phyloP scores from a whole-genome alignment of 1,140 invertebrate genomes.

The Cydia strobilella region DNA sequence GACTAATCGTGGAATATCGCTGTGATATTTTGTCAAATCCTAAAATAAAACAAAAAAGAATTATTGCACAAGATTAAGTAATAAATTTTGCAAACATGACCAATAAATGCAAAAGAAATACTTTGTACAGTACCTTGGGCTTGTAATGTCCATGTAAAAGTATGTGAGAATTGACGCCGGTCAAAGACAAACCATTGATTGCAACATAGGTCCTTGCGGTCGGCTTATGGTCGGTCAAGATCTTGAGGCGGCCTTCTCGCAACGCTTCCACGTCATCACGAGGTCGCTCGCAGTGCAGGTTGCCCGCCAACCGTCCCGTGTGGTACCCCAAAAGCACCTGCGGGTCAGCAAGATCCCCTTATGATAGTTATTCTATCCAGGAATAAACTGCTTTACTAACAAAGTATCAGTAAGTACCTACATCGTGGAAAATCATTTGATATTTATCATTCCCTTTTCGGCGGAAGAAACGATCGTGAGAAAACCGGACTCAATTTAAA shows the following conservation, averaged over 20 bases:
- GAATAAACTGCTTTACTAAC: too few relatives aligned
- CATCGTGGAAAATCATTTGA: too few relatives aligned
- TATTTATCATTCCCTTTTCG: too few relatives aligned
- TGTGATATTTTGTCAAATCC: slow-evolving; percentile 44
- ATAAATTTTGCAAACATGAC: too few relatives aligned
- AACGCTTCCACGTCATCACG: slow-evolving; percentile 23
- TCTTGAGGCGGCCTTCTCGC: slow-evolving; percentile 6
- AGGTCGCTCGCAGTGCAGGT: slow-evolving; percentile 9
- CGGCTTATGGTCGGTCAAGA: not conserved
- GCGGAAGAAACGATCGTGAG: too few relatives aligned
- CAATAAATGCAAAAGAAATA: not conserved
- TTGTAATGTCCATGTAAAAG: slow-evolving; percentile 31
- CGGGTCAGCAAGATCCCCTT: not conserved
- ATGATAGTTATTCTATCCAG: too few relatives aligned
- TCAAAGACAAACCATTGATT: slow-evolving; percentile 21
- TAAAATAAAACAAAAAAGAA: slow-evolving; percentile 35
- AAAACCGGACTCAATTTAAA: too few relatives aligned
- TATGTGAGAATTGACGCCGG: slow-evolving; percentile 25
- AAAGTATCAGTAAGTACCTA: too few relatives aligned
- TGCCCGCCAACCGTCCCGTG: slow-evolving; percentile 9
- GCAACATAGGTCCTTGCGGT: not conserved
- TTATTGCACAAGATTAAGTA: not conserved
- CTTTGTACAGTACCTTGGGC: slow-evolving; percentile 1
- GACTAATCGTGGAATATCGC: slow-evolving; percentile 47
- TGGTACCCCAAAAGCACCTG: slow-evolving; percentile 33